Conservation (phyloP, 2,797 vertebrate genomes). For the Hozukius guyotensis region DNA sequence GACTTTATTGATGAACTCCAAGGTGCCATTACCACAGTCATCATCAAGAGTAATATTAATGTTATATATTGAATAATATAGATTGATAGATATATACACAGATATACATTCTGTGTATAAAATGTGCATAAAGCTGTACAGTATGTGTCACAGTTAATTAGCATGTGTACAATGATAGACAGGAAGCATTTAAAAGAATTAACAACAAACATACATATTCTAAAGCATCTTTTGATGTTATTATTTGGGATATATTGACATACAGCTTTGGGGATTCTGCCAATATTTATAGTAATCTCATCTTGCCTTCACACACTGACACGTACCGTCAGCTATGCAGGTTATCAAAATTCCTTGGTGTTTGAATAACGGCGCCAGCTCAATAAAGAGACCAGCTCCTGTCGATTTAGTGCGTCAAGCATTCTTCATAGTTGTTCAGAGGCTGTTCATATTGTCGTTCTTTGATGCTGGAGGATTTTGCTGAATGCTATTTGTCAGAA, state of each 20-base stretch:
- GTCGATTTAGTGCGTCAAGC: background rate
- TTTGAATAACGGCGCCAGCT: background rate
- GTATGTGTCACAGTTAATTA: background rate
- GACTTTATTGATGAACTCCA: constrained; percentile 27
- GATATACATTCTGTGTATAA: background rate
- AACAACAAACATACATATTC: too few relatives aligned
- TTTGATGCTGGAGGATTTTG: background rate
- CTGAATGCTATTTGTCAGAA: background rate
- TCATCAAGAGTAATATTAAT: background rate
- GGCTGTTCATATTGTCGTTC: background rate
- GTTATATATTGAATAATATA: background rate
- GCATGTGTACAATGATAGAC: background rate
- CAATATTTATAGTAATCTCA: background rate
- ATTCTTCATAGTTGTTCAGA: background rate
- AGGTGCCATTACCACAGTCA: background rate
- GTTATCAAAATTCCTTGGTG: background rate
- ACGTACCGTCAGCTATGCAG: background rate
- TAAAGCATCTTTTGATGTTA: background rate
- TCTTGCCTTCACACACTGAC: background rate
- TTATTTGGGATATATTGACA: background rate
- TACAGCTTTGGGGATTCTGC: background rate
- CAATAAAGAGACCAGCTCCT: background rate
- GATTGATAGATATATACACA: background rate
- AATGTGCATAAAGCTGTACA: background rate
- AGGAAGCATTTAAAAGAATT: background rate